These are phyloP conservation scores for Girardia tigrina DNA, from an alignment of 2,888 invertebrate species.

Conservation along the genomic window DNA sequence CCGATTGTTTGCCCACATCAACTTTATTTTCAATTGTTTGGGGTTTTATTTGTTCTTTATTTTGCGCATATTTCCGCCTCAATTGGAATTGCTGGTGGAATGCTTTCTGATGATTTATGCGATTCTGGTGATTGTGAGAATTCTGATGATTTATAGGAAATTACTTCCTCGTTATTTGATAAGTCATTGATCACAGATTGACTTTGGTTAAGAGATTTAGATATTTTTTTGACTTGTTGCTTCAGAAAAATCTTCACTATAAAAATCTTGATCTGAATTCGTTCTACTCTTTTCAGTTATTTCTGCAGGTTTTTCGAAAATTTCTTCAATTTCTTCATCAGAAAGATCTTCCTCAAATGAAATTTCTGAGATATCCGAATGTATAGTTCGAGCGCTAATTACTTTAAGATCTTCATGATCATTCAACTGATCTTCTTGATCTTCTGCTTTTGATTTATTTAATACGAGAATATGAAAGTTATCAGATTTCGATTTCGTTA, in stretches of 20 bases:
- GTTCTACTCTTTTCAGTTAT: neutral
- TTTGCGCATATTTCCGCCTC: too few relatives aligned
- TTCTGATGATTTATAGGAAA: neutral
- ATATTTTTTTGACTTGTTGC: neutral
- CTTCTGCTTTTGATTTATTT: neutral
- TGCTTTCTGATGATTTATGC: neutral
- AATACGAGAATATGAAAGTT: neutral
- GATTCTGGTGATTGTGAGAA: too few relatives aligned
- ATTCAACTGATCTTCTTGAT: neutral
- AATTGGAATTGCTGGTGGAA: neutral
- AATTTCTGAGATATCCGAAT: slow-evolving; percentile 28
- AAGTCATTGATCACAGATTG: neutral
- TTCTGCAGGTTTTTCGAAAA: neutral
- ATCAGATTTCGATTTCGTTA: neutral
- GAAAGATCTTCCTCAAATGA: slow-evolving; percentile 3
- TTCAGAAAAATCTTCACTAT: slow-evolving; percentile 14
- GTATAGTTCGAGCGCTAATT: slow-evolving; percentile 13
- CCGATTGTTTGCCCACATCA: too few relatives aligned
- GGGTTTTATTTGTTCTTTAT: too few relatives aligned
- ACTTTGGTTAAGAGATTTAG: neutral
- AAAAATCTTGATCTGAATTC: neutral
- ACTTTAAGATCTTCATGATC: neutral
- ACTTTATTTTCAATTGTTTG: too few relatives aligned
- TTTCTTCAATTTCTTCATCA: neutral
- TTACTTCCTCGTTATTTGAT: neutral